Base-by-base conservation (phyloP, 1,140 invertebrate species). In the Drosophila bocki region DNA sequence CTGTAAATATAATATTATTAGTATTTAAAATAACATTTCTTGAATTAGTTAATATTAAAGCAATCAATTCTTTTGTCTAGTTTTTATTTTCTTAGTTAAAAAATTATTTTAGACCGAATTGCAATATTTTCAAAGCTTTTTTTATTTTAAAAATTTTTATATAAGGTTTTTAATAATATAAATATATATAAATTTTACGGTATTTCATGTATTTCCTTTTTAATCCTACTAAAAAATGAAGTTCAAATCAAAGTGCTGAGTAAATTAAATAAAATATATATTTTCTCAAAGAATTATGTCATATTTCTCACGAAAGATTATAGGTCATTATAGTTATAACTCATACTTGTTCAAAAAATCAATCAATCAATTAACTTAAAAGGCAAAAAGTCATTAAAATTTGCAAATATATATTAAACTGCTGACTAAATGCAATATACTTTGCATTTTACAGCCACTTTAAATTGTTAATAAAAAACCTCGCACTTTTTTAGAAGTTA, bases 1-100 rank as follows among this genome's bases (percentile, higher is more conserved):
- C 92, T 93, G 44, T 0, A 75, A 68, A 59, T 8, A 37, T 2
- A 47, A 3, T 33, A 35, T 41, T 4, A 32, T 48, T 50, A 22
- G 22, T 12, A 42, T n/a, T 61, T n/a, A 6, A 22, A 42, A 11
- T 44, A 13, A 5, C 0, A 54, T 37, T 53, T 35, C 19, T 26
- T 12, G n/a, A 48, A 8, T 13, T 1, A 13, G 4, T 53, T 26
- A 6, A 13, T 17, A 32, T 33, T 19, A 19, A 0, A 33, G 29
- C 11, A 53, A 53, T 5, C 3, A 5, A 26, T 26, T 7, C 12
- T 7, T 11, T 7, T 17, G 9, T 11, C 3, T 41, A 41, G 15
- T 7, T 45, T 6, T n/a, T 4, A n/a, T 29, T 26, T 26, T 8
- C 22, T 9, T n/a, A 19, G 44, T 12, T 22, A 22, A 11, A 48